Conservation (phyloP, 2,113 vertebrate species). For the Mirounga angustirostris region DNA sequence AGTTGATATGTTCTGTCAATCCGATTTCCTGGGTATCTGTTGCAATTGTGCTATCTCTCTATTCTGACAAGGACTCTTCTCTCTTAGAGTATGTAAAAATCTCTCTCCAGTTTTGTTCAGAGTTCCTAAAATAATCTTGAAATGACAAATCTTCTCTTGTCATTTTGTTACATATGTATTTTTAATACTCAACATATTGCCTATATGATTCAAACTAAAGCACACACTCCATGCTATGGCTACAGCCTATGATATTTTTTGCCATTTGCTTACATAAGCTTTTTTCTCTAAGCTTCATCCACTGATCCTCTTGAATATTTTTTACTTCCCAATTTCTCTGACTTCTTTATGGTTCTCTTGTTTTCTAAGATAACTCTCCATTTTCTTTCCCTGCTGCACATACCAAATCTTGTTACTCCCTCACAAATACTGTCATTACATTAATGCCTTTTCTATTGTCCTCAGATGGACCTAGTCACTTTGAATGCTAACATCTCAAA, state of each 20-base stretch:
- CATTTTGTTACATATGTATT: background rate
- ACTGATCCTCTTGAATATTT: background rate
- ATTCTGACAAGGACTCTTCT: background rate
- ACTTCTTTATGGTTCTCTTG: background rate
- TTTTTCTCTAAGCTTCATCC: background rate
- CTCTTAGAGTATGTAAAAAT: background rate
- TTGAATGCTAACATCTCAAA: background rate
- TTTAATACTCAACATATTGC: background rate
- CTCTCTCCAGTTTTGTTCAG: background rate
- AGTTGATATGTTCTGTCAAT: background rate
- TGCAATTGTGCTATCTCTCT: background rate
- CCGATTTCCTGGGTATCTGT: background rate
- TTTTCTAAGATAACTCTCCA: background rate
- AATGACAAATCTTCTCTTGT: background rate
- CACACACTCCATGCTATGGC: background rate
- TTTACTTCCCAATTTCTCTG: background rate
- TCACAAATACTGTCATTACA: background rate
- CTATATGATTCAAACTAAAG: background rate
- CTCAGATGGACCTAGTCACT: background rate
- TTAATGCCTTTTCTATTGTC: background rate
- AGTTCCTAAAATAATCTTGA: background rate
- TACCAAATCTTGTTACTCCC: background rate
- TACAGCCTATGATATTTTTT: background rate
- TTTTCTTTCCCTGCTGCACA: background rate
- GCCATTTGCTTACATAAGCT: background rate